Percentiles rank a stretch among this genome's conserved stretches.
Conservation (phyloP, 2,888 invertebrate species). For the Dendrolimus pini region DNA sequence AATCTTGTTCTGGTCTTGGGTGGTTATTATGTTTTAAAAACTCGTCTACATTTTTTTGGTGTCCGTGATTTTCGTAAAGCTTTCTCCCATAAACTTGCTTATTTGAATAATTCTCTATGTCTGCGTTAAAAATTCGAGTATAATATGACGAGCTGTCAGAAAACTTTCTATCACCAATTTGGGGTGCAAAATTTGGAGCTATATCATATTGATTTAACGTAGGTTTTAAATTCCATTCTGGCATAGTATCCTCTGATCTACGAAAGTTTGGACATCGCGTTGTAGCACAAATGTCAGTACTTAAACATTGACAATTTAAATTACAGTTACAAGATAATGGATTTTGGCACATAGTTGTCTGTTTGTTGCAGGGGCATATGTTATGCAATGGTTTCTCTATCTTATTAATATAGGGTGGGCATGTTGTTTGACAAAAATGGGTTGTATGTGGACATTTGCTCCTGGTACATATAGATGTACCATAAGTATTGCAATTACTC, state of each 20-base stretch:
- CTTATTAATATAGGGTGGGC: background rate
- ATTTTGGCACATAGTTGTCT: conserved; percentile 14
- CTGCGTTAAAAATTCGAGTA: background rate
- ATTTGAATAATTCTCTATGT: conserved; percentile 5
- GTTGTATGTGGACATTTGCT: conserved; percentile 12
- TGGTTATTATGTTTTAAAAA: conserved; percentile 15
- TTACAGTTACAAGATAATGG: conserved; percentile 18
- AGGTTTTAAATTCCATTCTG: conserved; percentile 19
- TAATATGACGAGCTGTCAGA: background rate
- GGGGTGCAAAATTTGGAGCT: conserved; percentile 31
- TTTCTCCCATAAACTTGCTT: conserved; percentile 16
- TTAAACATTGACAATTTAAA: conserved; percentile 19
- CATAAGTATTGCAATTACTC: conserved; percentile 17
- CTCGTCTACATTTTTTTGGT: conserved; percentile 25
- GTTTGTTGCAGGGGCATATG: conserved; percentile 31
- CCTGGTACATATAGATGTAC: too few species aligned
- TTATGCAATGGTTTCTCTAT: conserved; percentile 6
- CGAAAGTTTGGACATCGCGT: conserved; percentile 16
- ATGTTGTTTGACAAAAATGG: conserved; percentile 7
- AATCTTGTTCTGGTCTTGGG: conserved; percentile 12
- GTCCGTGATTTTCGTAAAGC: conserved; percentile 23
- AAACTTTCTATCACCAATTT: conserved; percentile 27
- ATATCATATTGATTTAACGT: conserved; percentile 35
- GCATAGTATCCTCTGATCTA: conserved; percentile 16
- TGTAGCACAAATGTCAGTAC: conserved; percentile 9